Conservation (phyloP, 1,140 invertebrate species). For the Conus betulinus region DNA sequence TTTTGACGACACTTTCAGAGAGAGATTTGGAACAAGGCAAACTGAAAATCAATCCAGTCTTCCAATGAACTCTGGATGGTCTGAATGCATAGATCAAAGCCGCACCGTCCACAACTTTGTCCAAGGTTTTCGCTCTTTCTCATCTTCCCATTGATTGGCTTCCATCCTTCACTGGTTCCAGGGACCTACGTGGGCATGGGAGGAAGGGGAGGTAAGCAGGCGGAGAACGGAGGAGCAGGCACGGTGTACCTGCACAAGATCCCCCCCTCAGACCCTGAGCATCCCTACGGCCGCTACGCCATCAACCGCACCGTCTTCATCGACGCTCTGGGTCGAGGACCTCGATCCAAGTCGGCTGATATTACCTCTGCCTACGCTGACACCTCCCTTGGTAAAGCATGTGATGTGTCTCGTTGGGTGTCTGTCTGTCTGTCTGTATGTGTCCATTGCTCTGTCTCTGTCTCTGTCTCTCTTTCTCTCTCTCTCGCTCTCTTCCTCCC, state of each 20-base stretch:
- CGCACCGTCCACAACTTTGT: too few species aligned
- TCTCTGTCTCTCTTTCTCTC: background rate
- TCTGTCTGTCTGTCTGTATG: background rate
- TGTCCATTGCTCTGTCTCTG: background rate
- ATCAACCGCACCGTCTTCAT: conserved; percentile 61
- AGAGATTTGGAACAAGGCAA: too few species aligned
- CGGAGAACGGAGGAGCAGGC: conserved; percentile 64
- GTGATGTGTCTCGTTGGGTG: background rate
- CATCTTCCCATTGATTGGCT: too few species aligned
- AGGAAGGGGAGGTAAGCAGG: conserved; percentile 45
- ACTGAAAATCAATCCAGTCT: too few species aligned
- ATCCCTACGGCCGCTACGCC: conserved; percentile 39
- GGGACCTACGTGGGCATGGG: conserved; percentile 58
- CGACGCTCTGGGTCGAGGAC: conserved; percentile 51
- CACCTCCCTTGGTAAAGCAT: conserved; percentile 12
- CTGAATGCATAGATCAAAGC: too few species aligned
- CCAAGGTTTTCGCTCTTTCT: too few species aligned
- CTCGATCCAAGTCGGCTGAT: conserved; percentile 48
- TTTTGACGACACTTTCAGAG: too few species aligned
- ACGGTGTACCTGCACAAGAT: conserved; percentile 64
- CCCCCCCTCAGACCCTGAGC: conserved; percentile 32
- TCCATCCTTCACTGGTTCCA: conserved; percentile 8
- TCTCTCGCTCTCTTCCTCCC: too few species aligned
- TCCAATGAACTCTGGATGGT: too few species aligned
- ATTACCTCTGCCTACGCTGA: conserved; percentile 50